Base-by-base conservation (phyloP, 2,797 vertebrate genomes). In the Coregonus ussuriensis region DNA sequence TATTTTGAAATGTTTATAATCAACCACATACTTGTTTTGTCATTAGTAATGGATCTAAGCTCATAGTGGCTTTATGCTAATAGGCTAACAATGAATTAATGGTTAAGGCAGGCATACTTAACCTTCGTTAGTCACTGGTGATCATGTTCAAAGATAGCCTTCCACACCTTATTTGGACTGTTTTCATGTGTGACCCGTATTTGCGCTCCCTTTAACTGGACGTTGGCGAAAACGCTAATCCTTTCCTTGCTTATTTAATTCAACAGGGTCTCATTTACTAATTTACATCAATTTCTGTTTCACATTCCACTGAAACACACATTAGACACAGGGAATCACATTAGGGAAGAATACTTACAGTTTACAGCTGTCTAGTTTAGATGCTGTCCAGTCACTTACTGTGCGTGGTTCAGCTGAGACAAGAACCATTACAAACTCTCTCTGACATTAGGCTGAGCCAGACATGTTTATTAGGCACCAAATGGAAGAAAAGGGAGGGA, bases 291-390 rank as follows among this genome's bases (percentile, higher is more conserved):
- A 33, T 33, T 33, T 15, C 14, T 1, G 13, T 31, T 65, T 3
- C 14, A 67, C 65, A 13, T 5, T 35, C 1, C 65, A 35, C 14
- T 59, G 4, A 7, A 25, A 67, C 1, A 1, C 25, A 67, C 31
- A 67, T 67, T 67, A 31, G 65, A 67, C 25, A 67, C 65, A 67
- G 65, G 37, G n/a, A 51, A 18, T 41, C 11, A 41, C 35, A 70
- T 21, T 51, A 13, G 68, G 6, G 41, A 41, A 41, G 18, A 51
- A n/a, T 13, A 1, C 18, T 4, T 47, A 1, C 13, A 3, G n/a
- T 25, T n/a, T 7, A 7, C 35, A 70, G 41, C n/a, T 6, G 9
- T 14, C 41, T 51, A 25, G 6, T 51, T 71, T 47, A 51, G 41
- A 47, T 71, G 35, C 16, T 70, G 68, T 41, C 68, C 47, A 29